A percentile compares a stretch with the other conserved stretches of the same genome.
Conservation (phyloP, 2,888 invertebrate species). For the Parthenolecanium corni region DNA sequence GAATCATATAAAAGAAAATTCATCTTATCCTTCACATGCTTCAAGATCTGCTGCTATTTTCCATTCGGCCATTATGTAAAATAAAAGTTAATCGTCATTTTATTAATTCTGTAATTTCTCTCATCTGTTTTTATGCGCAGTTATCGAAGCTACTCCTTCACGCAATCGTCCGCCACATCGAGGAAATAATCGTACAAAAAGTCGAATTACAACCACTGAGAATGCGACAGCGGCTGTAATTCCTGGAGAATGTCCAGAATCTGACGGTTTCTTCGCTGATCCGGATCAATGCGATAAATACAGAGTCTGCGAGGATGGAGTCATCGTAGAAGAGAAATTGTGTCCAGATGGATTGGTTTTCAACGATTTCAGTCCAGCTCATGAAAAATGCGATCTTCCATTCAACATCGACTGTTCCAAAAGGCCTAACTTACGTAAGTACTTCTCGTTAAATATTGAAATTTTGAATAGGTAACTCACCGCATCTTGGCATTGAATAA, state of each 20-base stretch:
- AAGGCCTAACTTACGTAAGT: conserved; percentile 68
- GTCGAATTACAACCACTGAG: conserved; percentile 8
- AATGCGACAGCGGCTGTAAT: conserved; percentile 30
- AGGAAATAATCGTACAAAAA: no score
- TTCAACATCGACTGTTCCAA: conserved; percentile 74
- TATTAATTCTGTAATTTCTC: no score
- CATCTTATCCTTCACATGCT: no score
- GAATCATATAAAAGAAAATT: no score
- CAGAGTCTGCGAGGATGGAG: conserved; percentile 64
- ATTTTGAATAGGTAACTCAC: neutral
- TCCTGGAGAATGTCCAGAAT: conserved; percentile 62
- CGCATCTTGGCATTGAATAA: neutral
- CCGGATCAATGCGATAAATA: conserved; percentile 80
- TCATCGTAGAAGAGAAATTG: conserved; percentile 56
- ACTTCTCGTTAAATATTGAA: neutral
- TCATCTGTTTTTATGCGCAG: neutral
- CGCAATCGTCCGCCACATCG: no score
- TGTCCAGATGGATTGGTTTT: conserved; percentile 85
- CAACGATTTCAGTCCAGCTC: conserved; percentile 67
- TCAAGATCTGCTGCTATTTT: no score
- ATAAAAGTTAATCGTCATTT: no score
- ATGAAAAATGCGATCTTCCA: conserved; percentile 78
- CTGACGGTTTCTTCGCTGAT: conserved; percentile 72
- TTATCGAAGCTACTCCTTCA: neutral
- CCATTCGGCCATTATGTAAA: no score